Conservation (phyloP, 2,113 vertebrate species). For the Oceanites oceanicus region DNA sequence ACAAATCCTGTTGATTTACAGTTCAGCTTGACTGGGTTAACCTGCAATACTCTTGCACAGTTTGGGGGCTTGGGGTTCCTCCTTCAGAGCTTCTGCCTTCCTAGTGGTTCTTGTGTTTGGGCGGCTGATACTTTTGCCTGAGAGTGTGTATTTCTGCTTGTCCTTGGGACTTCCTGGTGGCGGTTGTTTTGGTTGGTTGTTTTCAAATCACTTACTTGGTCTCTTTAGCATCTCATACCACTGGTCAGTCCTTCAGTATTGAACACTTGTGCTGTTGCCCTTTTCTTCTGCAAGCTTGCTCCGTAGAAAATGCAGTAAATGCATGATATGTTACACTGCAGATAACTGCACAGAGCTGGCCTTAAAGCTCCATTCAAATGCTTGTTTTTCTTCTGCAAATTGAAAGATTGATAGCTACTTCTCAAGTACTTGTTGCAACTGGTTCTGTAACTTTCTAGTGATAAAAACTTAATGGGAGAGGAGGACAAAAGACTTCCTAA, state of each 20-base stretch:
- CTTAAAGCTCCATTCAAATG: background rate
- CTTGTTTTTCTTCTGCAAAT: background rate
- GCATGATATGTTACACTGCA: background rate
- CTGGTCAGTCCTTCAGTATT: background rate
- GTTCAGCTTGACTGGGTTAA: background rate
- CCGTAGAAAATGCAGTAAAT: background rate
- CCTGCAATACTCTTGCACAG: background rate
- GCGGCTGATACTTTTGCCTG: background rate
- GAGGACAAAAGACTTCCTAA: background rate
- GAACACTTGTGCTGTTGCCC: background rate
- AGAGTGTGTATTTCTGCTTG: background rate
- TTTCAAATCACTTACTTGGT: background rate
- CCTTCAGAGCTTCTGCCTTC: background rate
- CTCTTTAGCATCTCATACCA: accelerated
- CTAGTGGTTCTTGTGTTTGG: background rate
- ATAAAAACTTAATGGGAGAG: background rate
- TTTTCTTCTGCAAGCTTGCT: background rate
- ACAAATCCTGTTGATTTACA: background rate
- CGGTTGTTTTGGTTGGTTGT: background rate
- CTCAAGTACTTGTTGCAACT: background rate
- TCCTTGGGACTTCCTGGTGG: background rate
- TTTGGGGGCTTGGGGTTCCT: background rate
- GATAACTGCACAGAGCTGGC: background rate
- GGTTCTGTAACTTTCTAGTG: background rate
- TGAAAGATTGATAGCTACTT: background rate